Evolutionary conservation across 2,888 invertebrate species (phyloP).

Genomic region (Neria commutata): DNA sequence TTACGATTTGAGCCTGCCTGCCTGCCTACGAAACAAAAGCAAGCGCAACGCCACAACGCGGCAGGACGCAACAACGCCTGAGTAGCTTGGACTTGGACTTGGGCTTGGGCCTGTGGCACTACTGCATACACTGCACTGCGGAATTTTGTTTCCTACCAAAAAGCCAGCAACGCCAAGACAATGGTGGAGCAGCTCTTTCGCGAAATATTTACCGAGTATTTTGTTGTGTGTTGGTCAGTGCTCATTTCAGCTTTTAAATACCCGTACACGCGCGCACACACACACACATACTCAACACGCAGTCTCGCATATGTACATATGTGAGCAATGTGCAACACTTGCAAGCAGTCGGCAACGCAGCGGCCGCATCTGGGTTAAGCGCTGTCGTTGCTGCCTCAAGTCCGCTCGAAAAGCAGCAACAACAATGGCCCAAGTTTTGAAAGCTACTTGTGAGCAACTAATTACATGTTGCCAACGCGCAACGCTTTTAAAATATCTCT

Average conservation of each 20-base stretch:
- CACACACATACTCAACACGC: background rate
- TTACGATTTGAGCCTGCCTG: constrained; percentile 57
- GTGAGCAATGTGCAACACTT: background rate
- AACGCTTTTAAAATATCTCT: constrained; percentile 22
- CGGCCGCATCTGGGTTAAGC: background rate
- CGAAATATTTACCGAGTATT: background rate
- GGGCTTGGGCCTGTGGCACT: too few species aligned
- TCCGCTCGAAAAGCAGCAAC: background rate
- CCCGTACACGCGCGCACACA: background rate
- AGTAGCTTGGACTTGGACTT: background rate
- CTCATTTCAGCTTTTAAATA: background rate
- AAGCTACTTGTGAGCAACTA: constrained; percentile 43
- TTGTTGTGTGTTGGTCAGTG: background rate
- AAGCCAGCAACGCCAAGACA: background rate
- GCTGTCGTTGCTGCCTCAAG: too few species aligned
- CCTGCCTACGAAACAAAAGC: constrained; percentile 18
- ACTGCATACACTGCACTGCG: too few species aligned
- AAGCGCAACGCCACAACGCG: background rate
- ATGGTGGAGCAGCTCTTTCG: background rate
- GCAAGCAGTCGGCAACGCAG: too few species aligned
- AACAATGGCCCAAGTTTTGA: constrained; percentile 11
- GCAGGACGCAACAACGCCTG: too few species aligned
- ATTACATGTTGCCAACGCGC: constrained; percentile 49
- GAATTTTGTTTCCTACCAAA: background rate
- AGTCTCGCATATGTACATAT: background rate